Base-by-base conservation (phyloP, 2,888 invertebrate species). In the Myopa tessellatipennis region DNA sequence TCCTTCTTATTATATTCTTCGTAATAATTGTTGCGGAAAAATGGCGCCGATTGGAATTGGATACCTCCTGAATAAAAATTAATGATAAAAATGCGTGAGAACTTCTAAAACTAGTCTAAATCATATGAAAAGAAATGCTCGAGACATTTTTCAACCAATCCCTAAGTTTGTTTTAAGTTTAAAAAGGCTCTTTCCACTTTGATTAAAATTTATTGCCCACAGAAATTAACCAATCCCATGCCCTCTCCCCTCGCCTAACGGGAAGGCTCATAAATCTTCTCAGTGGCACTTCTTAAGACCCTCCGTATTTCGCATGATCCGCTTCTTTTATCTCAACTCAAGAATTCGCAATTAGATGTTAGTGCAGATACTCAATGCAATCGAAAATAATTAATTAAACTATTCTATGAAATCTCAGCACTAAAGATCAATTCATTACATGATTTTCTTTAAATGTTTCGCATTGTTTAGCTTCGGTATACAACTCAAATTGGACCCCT, bases 321-420 rank as follows among this genome's bases (percentile, higher is more conserved):
- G 16, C 63, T 45, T 58, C 40, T 36, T 36, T n/a, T 8, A n/a
- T 10, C 16, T 70, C 40, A 52, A 18, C 38, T 76, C 38, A 14
- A 12, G 14, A 76, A 68, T 77, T 60, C 18, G 45, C 34, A 76
- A 68, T 77, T 60, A 45, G 45, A 26, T n/a, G 18, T 45, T 45
- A 6, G 14, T 40, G 45, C 40, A 55, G 67, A 73, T 55, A 79
- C 45, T 45, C 78, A 78, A 80, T 55, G 55, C 16, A 55, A n/a
- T 55, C 16, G 55, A 10, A 71, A 58, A 68, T 77, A 78, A 77
- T 79, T 79, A 78, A 77, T 78, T 78, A 78, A 74, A 78, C 72
- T 76, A 50, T 45, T 78, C 61, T 73, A 58, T 18, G 61, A 63
- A 60, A 38, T 16, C 73, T 81, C 67, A 80, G 79, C 80, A 83